Percentiles rank a stretch among this genome's conserved stretches.
phyloP scores from a whole-genome alignment of 2,797 vertebrate species.

The Acanthopagrus latus region DNA sequence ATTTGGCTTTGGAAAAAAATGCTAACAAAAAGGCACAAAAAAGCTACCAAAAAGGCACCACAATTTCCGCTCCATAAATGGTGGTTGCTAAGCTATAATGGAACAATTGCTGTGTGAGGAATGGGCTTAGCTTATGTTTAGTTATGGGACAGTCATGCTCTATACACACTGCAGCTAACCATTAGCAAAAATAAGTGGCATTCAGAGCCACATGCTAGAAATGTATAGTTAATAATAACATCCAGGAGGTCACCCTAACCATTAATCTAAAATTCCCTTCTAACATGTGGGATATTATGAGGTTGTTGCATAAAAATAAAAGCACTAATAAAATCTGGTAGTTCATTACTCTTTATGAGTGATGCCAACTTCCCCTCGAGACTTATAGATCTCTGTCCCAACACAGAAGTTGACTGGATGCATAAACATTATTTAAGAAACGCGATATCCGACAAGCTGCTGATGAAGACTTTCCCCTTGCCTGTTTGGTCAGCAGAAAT shows the following conservation, averaged over 20 bases:
- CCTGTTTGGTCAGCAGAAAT: conserved; percentile 73
- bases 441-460: conserved; percentile 55
- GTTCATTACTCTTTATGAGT: conserved; percentile 33
- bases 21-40: background rate
- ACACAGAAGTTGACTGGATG: conserved; percentile 14
- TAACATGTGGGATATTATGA: conserved; percentile 3
- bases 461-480: conserved; percentile 63
- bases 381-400: conserved; percentile 34
- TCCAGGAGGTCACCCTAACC: background rate
- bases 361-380: conserved; percentile 32
- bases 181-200: background rate
- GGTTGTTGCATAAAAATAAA: conserved; percentile 25
- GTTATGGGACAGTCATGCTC: background rate
- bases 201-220: background rate
- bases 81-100: background rate
- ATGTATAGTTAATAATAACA: background rate
- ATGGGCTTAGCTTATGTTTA: background rate
- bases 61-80: background rate
- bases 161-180: background rate
- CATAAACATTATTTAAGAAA: conserved; percentile 61
- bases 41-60: background rate
- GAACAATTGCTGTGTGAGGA: background rate
- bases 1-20: background rate
- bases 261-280: background rate
- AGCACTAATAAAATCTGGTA: conserved; percentile 15